A percentile compares a stretch with the other conserved stretches of the same genome.
phyloP scores from a whole-genome alignment of 2,888 invertebrate species.

The Harpalus rufipes region DNA sequence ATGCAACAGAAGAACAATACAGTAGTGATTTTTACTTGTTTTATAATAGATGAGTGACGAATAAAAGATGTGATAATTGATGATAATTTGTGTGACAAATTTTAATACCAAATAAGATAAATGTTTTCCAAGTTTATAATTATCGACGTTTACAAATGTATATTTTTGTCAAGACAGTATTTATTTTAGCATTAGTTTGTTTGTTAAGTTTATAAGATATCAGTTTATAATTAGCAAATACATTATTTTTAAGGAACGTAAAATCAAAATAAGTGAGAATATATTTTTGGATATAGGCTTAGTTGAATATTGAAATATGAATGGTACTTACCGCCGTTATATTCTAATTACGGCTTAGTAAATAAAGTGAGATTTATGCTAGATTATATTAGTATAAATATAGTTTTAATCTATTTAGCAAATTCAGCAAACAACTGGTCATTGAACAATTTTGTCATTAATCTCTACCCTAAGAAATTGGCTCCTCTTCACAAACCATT shows the following conservation, averaged over 20 bases:
- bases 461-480: too few species aligned
- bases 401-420: too few species aligned
- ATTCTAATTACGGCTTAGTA: too few species aligned
- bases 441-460: too few species aligned
- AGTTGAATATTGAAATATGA: too few species aligned
- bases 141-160: background rate
- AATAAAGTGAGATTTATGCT: too few species aligned
- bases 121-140: background rate
- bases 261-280: background rate
- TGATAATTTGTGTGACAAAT: background rate
- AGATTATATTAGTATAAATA: too few species aligned
- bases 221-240: background rate
- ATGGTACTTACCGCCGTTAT: too few species aligned
- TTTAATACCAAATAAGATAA: background rate
- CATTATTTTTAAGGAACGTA: background rate
- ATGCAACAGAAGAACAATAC: background rate
- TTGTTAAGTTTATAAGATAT: background rate
- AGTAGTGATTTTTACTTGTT: constrained; percentile 15
- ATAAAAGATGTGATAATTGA: constrained; percentile 34
- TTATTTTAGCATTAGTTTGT: background rate
- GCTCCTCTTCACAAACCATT: too few species aligned
- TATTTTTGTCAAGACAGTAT: background rate
- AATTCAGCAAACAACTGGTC: too few species aligned
- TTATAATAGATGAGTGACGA: background rate
- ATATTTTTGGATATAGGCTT: background rate